Evolutionary conservation across 2,888 invertebrate species (phyloP), one percentile per base, ranked within the genome.

Genomic region (Nemoura dubitans): DNA sequence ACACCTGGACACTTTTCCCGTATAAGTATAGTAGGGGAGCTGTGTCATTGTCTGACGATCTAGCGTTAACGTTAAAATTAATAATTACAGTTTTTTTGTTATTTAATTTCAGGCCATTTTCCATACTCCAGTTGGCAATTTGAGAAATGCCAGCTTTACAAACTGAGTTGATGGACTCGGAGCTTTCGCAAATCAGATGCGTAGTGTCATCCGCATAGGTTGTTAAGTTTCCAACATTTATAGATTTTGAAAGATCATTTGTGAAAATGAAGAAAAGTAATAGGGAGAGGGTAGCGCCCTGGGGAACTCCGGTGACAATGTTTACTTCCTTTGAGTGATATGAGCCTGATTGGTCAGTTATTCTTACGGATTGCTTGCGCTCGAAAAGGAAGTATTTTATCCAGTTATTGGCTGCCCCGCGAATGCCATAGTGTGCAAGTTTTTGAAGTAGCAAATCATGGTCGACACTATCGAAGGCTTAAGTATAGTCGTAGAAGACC

Each of bases 61-160:
- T 59, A 59, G 59, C 21, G 21, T 59, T 16, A 59, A 10, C 59
- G 59, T 59, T 59, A 59, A 59, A 59, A 59, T 59, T 59, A 59
- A 59, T 59, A 7, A 59, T 3, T 59, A 59, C 59, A 59, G 59
- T 59, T 59, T 59, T 59, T 59, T 59, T 59, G 59, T 59, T 59
- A 21, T 59, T 59, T 59, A 59, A 21, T 59, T 59, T 59, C 59
- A 59, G 59, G 59, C 59, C 59, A 59, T 59, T 59, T 59, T 59
- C 59, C 59, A 16, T 59, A 59, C 59, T 59, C 59, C 59, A 59
- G 59, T 59, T 59, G 59, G 59, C 59, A 59, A 59, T 59, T 59
- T 59, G 59, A 21, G 59, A 21, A 7, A 59, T 59, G 59, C 59
- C 59, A 59, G 59, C 59, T 59, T 59, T 59, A 59, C 59, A 59